Base-by-base conservation (phyloP, 2,797 vertebrate genomes). In the Psittacula echo region DNA sequence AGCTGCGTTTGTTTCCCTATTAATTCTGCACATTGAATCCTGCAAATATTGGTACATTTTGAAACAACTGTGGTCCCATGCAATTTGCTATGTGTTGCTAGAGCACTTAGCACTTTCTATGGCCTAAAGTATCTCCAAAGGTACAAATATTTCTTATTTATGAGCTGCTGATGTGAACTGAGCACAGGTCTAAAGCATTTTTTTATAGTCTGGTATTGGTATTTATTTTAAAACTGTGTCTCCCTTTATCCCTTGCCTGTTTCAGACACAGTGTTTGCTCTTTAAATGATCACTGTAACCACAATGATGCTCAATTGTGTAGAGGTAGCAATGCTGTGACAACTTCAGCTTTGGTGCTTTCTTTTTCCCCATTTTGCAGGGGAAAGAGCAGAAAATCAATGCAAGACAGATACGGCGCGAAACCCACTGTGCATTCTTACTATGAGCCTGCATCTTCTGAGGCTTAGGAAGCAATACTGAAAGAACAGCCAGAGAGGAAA, bases 321-420 rank as follows among this genome's bases (percentile, higher is more conserved):
- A 45, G 27, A 54, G 89, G 72, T 67, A 89, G 66, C 45, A 88
- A 67, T 70, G 53, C 54, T 89, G 26, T 85, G 11, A 41, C 41
- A 14, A 37, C 37, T 72, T 50, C 64, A 95, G 61, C 68, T 47
- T 86, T 50, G 41, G 16, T 61, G 30, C 0, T 48, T 80, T 79
- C 48, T 65, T 23, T 62, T 54, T 17, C 11, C 29, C 30, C 41
- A 10, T 70, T 84, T 94, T 85, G 5, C 9, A 19, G 13, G 48
- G 22, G 17, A 68, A 95, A 90, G 34, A 56, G 77, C 37, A 97
- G 58, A 87, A 97, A 96, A 96, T 94, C 92, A 83, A 92, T 82
- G 83, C 15, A 76, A 75, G 87, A 92, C 24, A 93, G 70, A 93
- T 87, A 58, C 0, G 1, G 10, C 4, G 2, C 21, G 3, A 45